phyloP scores from a whole-genome alignment of 2,113 vertebrate species.

The Siniperca chuatsi region DNA sequence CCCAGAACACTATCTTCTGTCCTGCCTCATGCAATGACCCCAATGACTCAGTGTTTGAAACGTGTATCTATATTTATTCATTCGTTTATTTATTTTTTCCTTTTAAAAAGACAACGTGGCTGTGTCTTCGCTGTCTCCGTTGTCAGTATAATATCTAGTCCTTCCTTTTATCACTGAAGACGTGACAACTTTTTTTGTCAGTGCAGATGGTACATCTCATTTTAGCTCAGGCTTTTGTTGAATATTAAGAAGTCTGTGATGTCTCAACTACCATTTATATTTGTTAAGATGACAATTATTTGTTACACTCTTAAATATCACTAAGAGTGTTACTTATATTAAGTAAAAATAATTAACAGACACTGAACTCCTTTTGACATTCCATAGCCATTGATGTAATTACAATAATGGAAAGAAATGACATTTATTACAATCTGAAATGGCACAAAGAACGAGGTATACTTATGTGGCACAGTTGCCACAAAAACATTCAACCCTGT shows the following conservation, averaged over 20 bases:
- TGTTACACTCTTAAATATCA: conserved; percentile 14
- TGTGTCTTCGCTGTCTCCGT: conserved; percentile 52
- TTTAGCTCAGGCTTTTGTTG: conserved; percentile 61
- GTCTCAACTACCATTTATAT: conserved; percentile 57
- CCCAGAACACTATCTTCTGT: conserved; percentile 27
- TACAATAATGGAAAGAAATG: conserved; percentile 20
- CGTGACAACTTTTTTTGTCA: conserved; percentile 74
- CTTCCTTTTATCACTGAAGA: conserved; percentile 71
- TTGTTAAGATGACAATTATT: conserved; percentile 53
- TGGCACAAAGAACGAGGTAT: not conserved
- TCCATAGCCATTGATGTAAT: not conserved
- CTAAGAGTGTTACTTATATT: not conserved
- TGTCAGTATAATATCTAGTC: conserved; percentile 43
- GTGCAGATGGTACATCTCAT: conserved; percentile 66
- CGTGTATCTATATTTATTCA: conserved; percentile 77
- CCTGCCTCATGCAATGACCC: conserved; percentile 43
- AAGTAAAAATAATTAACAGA: conserved; percentile 11
- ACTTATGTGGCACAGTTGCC: not conserved
- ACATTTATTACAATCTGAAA: not conserved
- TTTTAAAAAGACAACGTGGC: conserved; percentile 25
- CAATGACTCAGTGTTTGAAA: conserved; percentile 39
- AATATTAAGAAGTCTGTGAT: conserved; percentile 73
- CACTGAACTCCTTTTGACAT: conserved; percentile 35
- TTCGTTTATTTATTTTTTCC: conserved; percentile 64
- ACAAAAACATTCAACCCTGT: not conserved